Evolutionary conservation across 2,888 invertebrate genomes (phyloP), one percentile per base, ranked within the genome.

Genomic region (Cremastinae sp.): DNA sequence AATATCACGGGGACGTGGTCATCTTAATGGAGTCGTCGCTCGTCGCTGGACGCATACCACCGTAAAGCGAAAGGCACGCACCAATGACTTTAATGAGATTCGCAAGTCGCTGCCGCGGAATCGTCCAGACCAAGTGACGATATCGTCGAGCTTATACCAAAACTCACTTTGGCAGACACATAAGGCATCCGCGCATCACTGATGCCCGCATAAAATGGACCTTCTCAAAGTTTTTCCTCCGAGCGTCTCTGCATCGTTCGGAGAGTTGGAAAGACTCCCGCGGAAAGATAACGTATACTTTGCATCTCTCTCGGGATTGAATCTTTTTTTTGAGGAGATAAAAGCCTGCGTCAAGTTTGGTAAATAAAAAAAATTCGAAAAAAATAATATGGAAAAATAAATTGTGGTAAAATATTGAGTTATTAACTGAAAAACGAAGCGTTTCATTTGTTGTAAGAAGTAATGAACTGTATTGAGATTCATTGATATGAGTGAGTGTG

Each of bases 1-100:
- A 89, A 89, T 89, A 88, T 88, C 88, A 89, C 88, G 88, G 88
- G 85, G 85, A 87, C 84, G 78, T 89, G 88, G 88, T 89, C 88
- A 89, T 89, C 88, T 88, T 89, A 87, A 89, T 88, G 79, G 88
- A 86, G 85, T 87, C 86, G 82, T 84, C 81, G 81, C 82, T 82
- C 80, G 82, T 77, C 58, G 76, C 78, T 43, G 43, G 68, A 78
- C 76, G 82, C 81, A 82, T 83, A 84, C 69, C 64, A 79, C 75
- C 72, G 84, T 82, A 84, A 85, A 85, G 84, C 84, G 82, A 78
- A 84, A 84, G 80, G 78, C 83, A 88, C 88, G 88, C 88, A 85
- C 85, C 88, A 85, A 86, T 87, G 88, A 83, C 83, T 89, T 89
- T 89, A 88, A 89, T 89, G 88, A 88, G 88, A 89, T 88, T 88